Evolutionary conservation across 2,113 vertebrate genomes (phyloP).

Genomic region (Pachypanchax playfairii): DNA sequence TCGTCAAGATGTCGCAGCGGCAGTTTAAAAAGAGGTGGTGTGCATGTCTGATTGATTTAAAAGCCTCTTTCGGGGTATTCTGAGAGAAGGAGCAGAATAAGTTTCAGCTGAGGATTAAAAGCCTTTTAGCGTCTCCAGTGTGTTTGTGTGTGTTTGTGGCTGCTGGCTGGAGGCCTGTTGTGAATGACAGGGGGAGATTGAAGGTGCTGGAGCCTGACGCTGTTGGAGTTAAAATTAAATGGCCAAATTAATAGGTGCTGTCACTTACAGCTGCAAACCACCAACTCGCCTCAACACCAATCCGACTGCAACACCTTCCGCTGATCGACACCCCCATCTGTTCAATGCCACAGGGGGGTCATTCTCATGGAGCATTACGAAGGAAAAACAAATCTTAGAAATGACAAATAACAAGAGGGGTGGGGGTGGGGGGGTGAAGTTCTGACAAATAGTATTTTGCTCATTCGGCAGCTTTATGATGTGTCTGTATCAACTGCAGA

Average conservation of each 20-base stretch:
- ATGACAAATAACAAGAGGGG: conserved; percentile 32
- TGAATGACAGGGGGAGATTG: conserved; percentile 71
- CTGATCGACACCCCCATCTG: conserved; percentile 59
- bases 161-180: conserved; percentile 31
- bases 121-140: conserved; percentile 8
- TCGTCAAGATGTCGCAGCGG: conserved; percentile 2
- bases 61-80: conserved; percentile 20
- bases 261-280: conserved; percentile 52
- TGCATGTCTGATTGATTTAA: conserved; percentile 36
- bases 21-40: not conserved
- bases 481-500: conserved; percentile 43
- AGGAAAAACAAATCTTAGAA: conserved; percentile 34
- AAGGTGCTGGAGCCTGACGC: conserved; percentile 71
- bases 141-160: conserved; percentile 27
- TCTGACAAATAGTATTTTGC: conserved; percentile 46
- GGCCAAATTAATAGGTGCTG: conserved; percentile 74
- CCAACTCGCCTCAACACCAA: conserved; percentile 37
- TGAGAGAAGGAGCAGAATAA: not conserved
- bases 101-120: conserved; percentile 45
- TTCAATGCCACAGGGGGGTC: not conserved
- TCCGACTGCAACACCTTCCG: conserved; percentile 4
- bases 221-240: conserved; percentile 73
- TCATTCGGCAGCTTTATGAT: conserved; percentile 54
- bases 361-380: not conserved
- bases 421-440: conserved; percentile 1